phyloP scores from a whole-genome alignment of 2,888 invertebrate genomes.

The Phlogophora meticulosa region DNA sequence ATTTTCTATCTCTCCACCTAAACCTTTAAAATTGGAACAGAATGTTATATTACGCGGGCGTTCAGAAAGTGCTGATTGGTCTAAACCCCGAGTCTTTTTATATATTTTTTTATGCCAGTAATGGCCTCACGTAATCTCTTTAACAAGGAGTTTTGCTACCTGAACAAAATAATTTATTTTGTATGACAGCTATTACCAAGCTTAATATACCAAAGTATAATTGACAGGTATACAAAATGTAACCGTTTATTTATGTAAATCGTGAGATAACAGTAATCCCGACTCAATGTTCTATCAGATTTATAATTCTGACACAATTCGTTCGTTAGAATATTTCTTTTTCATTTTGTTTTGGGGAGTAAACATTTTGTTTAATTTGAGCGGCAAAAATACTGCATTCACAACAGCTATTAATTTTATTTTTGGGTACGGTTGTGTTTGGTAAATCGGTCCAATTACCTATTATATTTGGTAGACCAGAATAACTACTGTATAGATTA shows the following conservation, averaged over 20 bases:
- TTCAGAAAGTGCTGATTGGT: no score
- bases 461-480: no score
- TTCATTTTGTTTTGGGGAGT: neutral
- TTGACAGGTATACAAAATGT: slow-evolving; percentile 31
- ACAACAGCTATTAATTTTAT: no score
- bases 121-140: neutral
- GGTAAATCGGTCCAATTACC: no score
- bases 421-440: no score
- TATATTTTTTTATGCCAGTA: no score
- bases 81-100: no score
- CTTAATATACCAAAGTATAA: slow-evolving; percentile 6
- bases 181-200: neutral
- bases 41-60: no score
- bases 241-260: slow-evolving; percentile 47
- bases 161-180: neutral
- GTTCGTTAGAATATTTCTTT: neutral
- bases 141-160: neutral
- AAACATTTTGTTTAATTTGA: neutral
- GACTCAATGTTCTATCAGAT: slow-evolving; percentile 22
- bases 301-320: slow-evolving; percentile 19
- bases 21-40: no score
- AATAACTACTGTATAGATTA: no score
- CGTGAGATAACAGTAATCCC: slow-evolving; percentile 17
- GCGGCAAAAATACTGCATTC: neutral
- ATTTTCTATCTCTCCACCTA: no score